Percentiles rank a stretch among this genome's conserved stretches.
Conservation (phyloP, 2,113 vertebrate genomes). For the Urocolius indicus region DNA sequence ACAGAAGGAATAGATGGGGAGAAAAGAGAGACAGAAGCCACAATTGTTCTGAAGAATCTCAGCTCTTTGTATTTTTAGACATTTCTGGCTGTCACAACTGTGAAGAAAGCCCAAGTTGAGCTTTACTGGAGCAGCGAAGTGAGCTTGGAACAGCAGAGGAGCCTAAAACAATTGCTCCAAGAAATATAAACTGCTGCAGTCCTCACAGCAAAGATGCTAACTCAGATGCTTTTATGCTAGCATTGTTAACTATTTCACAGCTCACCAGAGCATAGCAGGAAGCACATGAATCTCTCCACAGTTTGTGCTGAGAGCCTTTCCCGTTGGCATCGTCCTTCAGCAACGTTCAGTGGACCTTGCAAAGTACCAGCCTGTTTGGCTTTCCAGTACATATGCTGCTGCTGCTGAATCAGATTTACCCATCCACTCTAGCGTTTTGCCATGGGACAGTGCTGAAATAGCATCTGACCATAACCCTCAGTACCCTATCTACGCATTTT, state of each 20-base stretch:
- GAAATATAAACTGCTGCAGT: conserved; percentile 52
- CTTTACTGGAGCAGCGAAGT: neutral
- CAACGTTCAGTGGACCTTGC: neutral
- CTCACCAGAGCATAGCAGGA: neutral
- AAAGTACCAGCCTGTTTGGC: neutral
- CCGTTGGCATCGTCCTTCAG: neutral
- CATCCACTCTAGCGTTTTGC: neutral
- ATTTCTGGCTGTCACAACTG: conserved; percentile 58
- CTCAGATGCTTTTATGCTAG: conserved; percentile 16
- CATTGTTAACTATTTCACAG: conserved; percentile 35
- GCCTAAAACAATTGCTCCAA: conserved; percentile 57
- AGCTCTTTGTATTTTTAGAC: conserved; percentile 48
- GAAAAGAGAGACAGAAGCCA: neutral
- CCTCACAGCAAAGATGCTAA: conserved; percentile 35
- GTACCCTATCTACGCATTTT: no score
- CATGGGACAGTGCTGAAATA: neutral
- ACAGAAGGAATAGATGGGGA: neutral
- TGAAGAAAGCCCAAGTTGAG: conserved; percentile 65
- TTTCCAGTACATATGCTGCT: neutral
- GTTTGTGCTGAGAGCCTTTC: neutral
- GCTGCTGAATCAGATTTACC: neutral
- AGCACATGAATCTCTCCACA: neutral
- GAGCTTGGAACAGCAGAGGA: conserved; percentile 51
- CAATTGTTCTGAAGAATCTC: conserved; percentile 19
- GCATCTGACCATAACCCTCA: neutral